Percentiles rank a stretch among this genome's conserved stretches.
These are phyloP conservation scores for Pteropus rufus DNA, from an alignment of 2,797 vertebrate species.

Conservation along the genomic window DNA sequence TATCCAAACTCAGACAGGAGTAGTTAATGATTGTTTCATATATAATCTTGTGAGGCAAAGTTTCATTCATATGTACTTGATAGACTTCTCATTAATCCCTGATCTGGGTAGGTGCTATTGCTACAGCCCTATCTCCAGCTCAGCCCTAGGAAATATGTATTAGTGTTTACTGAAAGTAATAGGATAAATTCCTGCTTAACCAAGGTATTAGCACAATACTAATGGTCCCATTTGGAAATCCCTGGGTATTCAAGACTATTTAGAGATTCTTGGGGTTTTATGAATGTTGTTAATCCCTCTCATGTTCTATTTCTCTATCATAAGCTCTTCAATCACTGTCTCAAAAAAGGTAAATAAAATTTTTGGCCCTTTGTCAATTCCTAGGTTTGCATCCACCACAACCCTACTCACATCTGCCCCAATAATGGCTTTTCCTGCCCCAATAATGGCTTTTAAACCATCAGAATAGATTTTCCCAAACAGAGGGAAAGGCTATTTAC, in stretches of 20 bases:
- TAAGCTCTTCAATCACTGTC: not conserved
- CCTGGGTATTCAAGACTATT: not conserved
- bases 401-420: not conserved
- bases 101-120: not conserved
- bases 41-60: not conserved
- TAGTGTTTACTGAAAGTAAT: not conserved
- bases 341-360: not conserved
- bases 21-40: not conserved
- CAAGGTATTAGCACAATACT: not conserved
- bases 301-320: not conserved
- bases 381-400: not conserved
- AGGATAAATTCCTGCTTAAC: not conserved
- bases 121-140: not conserved
- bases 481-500: not conserved
- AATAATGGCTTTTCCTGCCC: not conserved
- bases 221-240: not conserved
- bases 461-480: not conserved
- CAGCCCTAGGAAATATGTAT: not conserved
- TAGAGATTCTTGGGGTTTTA: not conserved
- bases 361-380: not conserved
- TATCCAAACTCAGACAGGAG: not conserved
- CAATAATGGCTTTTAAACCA: not conserved
- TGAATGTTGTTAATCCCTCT: not conserved
- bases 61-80: not conserved
- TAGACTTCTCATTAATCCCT: not conserved